These are phyloP conservation scores for Ailuropoda melanoleuca DNA, from an alignment of 2,113 vertebrate genomes.

Conservation along the genomic window DNA sequence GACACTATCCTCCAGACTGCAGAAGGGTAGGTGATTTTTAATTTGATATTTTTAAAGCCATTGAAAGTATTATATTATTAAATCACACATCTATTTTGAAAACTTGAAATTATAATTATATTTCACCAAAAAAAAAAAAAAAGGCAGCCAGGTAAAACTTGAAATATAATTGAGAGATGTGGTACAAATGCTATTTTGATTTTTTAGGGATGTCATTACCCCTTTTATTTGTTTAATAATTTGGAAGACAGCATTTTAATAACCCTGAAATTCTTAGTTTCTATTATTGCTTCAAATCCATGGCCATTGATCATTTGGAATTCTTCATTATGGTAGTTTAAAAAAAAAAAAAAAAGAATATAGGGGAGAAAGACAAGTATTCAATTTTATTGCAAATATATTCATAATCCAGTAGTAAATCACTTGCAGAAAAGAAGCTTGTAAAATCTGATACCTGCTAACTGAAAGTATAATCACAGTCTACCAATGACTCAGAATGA, in stretches of 20 bases:
- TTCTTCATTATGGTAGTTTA: not conserved
- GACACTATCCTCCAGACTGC: constrained; percentile 57
- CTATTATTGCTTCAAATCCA: not conserved
- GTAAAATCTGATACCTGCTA: not conserved
- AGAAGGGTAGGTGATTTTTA: constrained; percentile 68
- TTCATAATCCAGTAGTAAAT: constrained; percentile 2
- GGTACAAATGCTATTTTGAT: not conserved
- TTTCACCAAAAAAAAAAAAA: not conserved
- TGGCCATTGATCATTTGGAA: not conserved
- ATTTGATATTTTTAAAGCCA: constrained; percentile 40
- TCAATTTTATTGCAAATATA: not conserved
- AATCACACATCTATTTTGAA: not conserved
- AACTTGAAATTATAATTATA: constrained; percentile 52
- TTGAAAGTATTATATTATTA: constrained; percentile 16
- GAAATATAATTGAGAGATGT: constrained; percentile 34
- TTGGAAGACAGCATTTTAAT: not conserved
- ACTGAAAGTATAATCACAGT: not conserved
- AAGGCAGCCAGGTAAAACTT: not conserved
- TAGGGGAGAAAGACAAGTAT: not conserved
- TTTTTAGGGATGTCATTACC: not conserved
- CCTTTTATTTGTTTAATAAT: not conserved
- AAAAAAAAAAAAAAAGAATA: not conserved
- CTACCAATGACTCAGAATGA: constrained; percentile 3
- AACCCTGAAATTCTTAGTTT: not conserved
- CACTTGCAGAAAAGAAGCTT: not conserved